A percentile compares a stretch with the other conserved stretches of the same genome.
Conservation (phyloP, 1,140 invertebrate genomes). For the Drosophila quadrilineata region DNA sequence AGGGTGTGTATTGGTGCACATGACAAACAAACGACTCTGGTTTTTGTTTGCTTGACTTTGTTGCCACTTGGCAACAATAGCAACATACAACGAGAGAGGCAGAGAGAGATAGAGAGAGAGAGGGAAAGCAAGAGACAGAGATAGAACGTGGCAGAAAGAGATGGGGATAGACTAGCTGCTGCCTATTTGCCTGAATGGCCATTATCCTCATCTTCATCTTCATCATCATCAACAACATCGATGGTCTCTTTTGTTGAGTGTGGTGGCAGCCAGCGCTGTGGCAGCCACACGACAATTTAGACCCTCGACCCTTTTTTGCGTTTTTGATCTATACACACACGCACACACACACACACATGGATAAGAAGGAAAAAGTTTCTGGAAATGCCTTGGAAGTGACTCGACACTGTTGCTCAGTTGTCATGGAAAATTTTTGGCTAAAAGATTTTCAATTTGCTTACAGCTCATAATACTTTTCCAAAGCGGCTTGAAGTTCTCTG, state of each 20-base stretch:
- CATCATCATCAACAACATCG: constrained; percentile 40
- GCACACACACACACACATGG: constrained; percentile 27
- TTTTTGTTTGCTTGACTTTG: constrained; percentile 77
- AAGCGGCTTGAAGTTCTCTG: constrained; percentile 56
- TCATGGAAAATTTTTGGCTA: constrained; percentile 44
- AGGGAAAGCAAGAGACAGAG: not conserved
- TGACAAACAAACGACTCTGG: constrained; percentile 57
- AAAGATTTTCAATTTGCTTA: constrained; percentile 61
- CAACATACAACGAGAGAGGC: constrained; percentile 48
- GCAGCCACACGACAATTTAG: constrained; percentile 23
- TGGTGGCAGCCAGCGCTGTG: not conserved
- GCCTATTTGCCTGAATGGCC: constrained; percentile 73
- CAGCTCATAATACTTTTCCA: constrained; percentile 31
- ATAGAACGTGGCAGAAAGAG: not conserved
- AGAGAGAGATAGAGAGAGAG: not conserved
- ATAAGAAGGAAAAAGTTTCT: constrained; percentile 59
- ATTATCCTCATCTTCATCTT: constrained; percentile 62
- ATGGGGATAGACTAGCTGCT: constrained; percentile 21
- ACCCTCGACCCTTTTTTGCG: constrained; percentile 48
- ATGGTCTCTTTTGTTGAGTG: not conserved
- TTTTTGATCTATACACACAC: constrained; percentile 68
- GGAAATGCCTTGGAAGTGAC: constrained; percentile 37
- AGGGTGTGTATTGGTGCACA: constrained; percentile 35
- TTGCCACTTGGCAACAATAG: constrained; percentile 74
- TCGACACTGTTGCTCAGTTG: constrained; percentile 34